phyloP scores from a whole-genome alignment of 2,113 vertebrate species.

The Hassar affinis region DNA sequence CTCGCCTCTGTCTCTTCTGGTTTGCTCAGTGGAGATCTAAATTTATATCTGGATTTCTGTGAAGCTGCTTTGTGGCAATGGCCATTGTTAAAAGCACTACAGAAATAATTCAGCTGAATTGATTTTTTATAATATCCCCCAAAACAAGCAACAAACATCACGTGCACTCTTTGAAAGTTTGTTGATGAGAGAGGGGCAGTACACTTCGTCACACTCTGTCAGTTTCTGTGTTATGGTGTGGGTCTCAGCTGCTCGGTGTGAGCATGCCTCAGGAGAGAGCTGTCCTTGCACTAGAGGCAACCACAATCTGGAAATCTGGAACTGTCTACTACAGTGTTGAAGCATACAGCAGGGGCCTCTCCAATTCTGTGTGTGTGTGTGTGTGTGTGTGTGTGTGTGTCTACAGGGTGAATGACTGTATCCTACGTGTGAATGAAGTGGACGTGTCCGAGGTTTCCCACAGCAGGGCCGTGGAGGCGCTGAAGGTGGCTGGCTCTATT shows the following conservation, averaged over 20 bases:
- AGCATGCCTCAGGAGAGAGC: constrained; percentile 52
- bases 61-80: not conserved
- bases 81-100: not conserved
- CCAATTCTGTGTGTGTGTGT: not conserved
- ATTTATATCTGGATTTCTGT: not conserved
- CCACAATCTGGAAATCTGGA: constrained; percentile 48
- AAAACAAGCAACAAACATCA: not conserved
- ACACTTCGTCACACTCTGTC: constrained; percentile 7
- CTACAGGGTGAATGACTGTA: constrained; percentile 92
- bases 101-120: not conserved
- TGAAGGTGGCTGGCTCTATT: constrained; percentile 92
- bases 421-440: constrained; percentile 90
- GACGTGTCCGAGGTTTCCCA: constrained; percentile 93
- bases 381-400: constrained; percentile 22
- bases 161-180: not conserved
- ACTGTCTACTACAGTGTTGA: constrained; percentile 30
- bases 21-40: not conserved
- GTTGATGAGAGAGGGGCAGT: not conserved
- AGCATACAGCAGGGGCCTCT: not conserved
- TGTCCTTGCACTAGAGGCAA: constrained; percentile 54
- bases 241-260: constrained; percentile 61
- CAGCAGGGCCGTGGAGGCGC: constrained; percentile 92
- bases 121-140: not conserved
- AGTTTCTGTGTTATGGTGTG: constrained; percentile 12
- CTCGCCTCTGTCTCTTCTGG: not conserved